Conservation (phyloP, 2,113 vertebrate genomes). For the Rhizomys pruinosus region DNA sequence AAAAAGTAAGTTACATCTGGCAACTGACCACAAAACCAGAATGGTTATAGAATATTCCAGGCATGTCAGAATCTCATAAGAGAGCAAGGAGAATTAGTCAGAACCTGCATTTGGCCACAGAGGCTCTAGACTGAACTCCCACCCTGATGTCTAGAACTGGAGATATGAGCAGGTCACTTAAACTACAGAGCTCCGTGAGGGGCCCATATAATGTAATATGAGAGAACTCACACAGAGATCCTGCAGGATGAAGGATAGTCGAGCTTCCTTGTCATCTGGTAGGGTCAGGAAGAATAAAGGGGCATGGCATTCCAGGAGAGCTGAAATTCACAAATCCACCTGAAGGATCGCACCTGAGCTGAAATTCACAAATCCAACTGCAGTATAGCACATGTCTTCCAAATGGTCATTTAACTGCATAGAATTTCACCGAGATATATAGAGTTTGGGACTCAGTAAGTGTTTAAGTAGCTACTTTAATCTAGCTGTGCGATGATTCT, state of each 20-base stretch:
- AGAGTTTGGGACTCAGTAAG: no score
- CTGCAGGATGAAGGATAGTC: neutral
- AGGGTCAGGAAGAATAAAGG: no score
- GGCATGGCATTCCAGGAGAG: neutral
- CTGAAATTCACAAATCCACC: no score
- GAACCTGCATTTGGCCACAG: neutral
- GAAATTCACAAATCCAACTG: no score
- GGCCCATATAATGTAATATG: neutral
- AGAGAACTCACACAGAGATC: neutral
- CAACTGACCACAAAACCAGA: neutral
- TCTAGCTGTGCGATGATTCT: no score
- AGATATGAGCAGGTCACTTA: neutral
- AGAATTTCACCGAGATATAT: no score
- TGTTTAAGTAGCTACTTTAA: no score
- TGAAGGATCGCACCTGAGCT: neutral
- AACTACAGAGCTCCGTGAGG: neutral
- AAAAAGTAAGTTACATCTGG: neutral
- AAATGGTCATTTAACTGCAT: no score
- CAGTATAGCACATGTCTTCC: neutral
- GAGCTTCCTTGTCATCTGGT: neutral
- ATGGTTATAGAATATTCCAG: neutral
- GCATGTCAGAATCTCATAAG: neutral
- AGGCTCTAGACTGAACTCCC: neutral
- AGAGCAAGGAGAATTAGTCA: neutral
- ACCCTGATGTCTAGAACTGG: neutral